Conservation (phyloP, 2,113 vertebrate species). For the Dipodomys ordii region DNA sequence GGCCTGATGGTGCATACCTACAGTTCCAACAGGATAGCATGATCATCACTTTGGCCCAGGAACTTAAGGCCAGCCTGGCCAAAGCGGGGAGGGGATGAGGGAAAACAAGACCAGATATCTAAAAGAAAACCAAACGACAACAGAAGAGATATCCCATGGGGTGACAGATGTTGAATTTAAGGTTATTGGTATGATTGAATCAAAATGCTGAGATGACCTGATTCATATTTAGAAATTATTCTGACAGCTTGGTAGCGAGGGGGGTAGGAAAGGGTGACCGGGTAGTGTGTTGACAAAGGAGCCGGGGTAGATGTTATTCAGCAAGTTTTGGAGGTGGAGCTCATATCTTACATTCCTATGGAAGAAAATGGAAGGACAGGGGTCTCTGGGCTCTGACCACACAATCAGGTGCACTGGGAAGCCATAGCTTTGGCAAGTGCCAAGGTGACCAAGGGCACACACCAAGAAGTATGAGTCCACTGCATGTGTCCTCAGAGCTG, state of each 20-base stretch:
- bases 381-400: too few relatives aligned
- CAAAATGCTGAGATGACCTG: neutral
- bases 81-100: too few relatives aligned
- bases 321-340: too few relatives aligned
- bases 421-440: neutral
- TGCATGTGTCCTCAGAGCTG: neutral
- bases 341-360: neutral
- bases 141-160: neutral
- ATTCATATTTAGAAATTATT: neutral
- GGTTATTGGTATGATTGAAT: neutral
- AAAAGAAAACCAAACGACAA: neutral
- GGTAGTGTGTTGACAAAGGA: neutral
- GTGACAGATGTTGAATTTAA: neutral
- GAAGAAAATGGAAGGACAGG: neutral
- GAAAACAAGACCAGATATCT: neutral
- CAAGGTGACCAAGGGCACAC: neutral
- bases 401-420: neutral
- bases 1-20: neutral
- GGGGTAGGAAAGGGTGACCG: fast-evolving
- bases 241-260: neutral
- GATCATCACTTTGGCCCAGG: neutral
- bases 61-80: neutral
- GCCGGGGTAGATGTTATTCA: neutral
- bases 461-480: neutral
- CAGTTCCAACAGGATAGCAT: too few relatives aligned